A percentile compares a stretch with the other conserved stretches of the same genome.
These are phyloP conservation scores for Corythornis vintsioides DNA, from an alignment of 2,113 vertebrate species.

Conservation along the genomic window DNA sequence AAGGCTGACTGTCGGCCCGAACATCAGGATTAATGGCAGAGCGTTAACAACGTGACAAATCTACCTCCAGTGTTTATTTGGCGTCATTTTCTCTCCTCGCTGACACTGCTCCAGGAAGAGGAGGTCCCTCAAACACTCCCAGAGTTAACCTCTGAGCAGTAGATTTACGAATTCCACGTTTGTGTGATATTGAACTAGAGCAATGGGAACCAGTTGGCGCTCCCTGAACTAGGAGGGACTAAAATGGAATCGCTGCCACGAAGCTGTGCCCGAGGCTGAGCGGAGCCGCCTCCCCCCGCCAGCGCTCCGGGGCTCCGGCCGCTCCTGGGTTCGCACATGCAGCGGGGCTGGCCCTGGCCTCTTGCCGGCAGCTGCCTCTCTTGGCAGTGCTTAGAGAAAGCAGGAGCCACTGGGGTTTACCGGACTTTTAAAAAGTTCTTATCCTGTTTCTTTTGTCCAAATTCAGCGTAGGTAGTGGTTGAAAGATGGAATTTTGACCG, in stretches of 20 bases:
- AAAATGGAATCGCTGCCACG: fast-evolving
- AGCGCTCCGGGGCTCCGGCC: background rate
- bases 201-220: background rate
- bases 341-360: fast-evolving
- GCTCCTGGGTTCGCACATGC: fast-evolving
- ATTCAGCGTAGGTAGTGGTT: fast-evolving
- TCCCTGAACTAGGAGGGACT: background rate
- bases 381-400: background rate
- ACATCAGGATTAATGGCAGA: background rate
- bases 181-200: background rate
- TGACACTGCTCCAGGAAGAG: background rate
- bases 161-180: background rate
- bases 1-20: constrained; percentile 4
- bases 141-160: background rate
- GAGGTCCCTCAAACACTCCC: background rate
- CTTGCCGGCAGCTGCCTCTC: background rate
- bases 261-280: background rate
- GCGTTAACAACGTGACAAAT: constrained; percentile 41
- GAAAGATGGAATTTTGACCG: background rate
- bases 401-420: background rate
- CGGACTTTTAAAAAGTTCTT: background rate
- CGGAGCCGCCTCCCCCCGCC: background rate
- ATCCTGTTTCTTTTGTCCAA: background rate
- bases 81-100: background rate
- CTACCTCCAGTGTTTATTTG: constrained; percentile 6